These are phyloP conservation scores for Xiphophorus birchmanni DNA, from an alignment of 2,797 vertebrate genomes.

Conservation along the genomic window DNA sequence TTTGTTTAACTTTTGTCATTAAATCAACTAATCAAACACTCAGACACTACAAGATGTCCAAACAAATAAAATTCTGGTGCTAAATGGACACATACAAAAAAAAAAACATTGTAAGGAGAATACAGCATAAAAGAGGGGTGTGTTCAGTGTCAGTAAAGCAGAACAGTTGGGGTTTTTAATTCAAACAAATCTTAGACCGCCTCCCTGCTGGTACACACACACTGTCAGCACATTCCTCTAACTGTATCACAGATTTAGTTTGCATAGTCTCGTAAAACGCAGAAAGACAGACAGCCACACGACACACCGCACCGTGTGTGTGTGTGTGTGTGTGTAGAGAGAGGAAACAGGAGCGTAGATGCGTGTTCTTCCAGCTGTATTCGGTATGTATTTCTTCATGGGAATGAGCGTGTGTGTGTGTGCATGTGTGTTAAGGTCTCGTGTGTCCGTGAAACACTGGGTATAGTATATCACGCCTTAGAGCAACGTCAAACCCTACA, in stretches of 20 bases:
- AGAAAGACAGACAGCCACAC: background rate
- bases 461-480: constrained; percentile 66
- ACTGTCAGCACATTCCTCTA: constrained; percentile 63
- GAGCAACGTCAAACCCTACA: constrained; percentile 68
- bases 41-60: constrained; percentile 6
- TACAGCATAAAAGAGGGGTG: constrained; percentile 6
- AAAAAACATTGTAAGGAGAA: constrained; percentile 8
- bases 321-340: background rate
- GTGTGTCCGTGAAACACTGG: constrained; percentile 56
- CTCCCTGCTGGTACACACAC: constrained; percentile 59
- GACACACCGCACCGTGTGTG: background rate
- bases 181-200: constrained; percentile 63
- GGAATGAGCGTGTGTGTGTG: constrained; percentile 35
- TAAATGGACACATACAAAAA: background rate
- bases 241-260: constrained; percentile 23
- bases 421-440: constrained; percentile 48
- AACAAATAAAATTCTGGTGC: constrained; percentile 8
- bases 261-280: background rate
- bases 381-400: constrained; percentile 43
- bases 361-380: constrained; percentile 46
- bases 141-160: constrained; percentile 27
- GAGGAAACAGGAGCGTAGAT: constrained; percentile 35
- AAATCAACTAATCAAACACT: background rate
- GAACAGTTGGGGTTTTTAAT: constrained; percentile 49
- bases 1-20: background rate